Evolutionary conservation across 2,888 invertebrate genomes (phyloP).

Genomic region (Rotaria magnacalcarata): DNA sequence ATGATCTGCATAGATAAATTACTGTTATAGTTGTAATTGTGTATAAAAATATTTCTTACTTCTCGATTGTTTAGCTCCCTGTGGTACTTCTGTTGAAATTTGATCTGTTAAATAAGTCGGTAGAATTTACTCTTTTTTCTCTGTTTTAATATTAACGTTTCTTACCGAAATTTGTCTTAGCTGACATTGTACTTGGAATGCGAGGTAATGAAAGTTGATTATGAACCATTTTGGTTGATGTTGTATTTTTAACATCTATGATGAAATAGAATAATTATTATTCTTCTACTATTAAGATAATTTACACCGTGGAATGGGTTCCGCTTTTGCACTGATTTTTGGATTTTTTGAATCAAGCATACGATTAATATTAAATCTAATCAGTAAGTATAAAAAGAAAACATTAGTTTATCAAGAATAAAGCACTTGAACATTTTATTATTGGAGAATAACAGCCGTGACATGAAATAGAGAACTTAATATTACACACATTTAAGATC

Average conservation of each 20-base stretch:
- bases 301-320: background rate
- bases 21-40: no score
- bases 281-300: background rate
- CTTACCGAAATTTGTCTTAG: background rate
- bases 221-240: background rate
- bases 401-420: no score
- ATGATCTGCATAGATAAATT: background rate
- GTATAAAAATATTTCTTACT: background rate
- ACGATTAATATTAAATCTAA: slow-evolving; percentile 11
- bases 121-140: background rate
- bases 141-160: background rate
- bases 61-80: background rate
- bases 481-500: no score
- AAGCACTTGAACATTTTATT: no score
- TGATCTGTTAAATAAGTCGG: background rate
- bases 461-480: no score
- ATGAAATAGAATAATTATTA: background rate
- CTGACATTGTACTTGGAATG: background rate
- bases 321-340: background rate
- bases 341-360: background rate
- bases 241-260: background rate
- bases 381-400: no score
- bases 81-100: background rate
- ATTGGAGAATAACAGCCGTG: no score
- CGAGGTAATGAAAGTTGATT: background rate